Evolutionary conservation across 30 jellyfish, hydroid and myxozoan genomes (phyloP).

Genomic region (Aurelia sp.): DNA sequence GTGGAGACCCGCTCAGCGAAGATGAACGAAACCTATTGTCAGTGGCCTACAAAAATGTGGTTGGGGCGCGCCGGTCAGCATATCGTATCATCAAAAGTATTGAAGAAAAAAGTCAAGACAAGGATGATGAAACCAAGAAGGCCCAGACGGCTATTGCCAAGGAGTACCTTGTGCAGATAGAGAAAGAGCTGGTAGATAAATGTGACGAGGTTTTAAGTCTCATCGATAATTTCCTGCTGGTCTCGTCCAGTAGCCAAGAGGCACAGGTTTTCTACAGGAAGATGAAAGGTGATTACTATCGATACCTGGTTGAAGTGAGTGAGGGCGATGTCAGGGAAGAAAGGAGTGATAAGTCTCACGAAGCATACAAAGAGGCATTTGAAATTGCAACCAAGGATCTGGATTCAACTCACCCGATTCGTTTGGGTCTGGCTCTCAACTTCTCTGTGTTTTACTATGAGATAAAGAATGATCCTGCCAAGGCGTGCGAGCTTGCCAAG

Average conservation of each 20-base stretch:
- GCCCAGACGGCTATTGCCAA: slow-evolving; percentile 22
- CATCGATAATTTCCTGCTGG: slow-evolving; percentile 75
- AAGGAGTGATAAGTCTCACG: slow-evolving; percentile 66
- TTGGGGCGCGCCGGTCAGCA: slow-evolving; percentile 99
- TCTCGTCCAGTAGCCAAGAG: slow-evolving; percentile 57
- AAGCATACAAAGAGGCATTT: slow-evolving; percentile 92
- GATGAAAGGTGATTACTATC: slow-evolving; percentile 97
- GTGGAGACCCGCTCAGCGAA: slow-evolving; percentile 76
- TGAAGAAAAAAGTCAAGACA: slow-evolving; percentile 60
- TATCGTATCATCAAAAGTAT: slow-evolving; percentile 87
- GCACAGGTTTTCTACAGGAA: slow-evolving; percentile 92
- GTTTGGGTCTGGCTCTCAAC: slow-evolving; percentile 97
- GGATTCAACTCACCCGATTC: slow-evolving; percentile 90
- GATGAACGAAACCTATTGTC: slow-evolving; percentile 97
- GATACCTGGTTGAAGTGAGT: slow-evolving; percentile 93
- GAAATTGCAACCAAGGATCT: slow-evolving; percentile 64
- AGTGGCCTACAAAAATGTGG: slow-evolving; percentile 99
- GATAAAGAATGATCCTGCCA: slow-evolving; percentile 79
- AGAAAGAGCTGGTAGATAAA: slow-evolving; percentile 83
- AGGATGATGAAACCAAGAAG: slow-evolving; percentile 58
- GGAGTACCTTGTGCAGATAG: slow-evolving; percentile 66
- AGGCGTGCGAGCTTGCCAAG: slow-evolving; percentile 98
- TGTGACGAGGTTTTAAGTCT: slow-evolving; percentile 86
- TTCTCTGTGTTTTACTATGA: slow-evolving; percentile 96
- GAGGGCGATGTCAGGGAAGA: slow-evolving; percentile 65